Percentiles rank a stretch among this genome's conserved stretches.
Evolutionary conservation across 1,140 invertebrate species (phyloP).

Genomic region (Drosophila cardini): DNA sequence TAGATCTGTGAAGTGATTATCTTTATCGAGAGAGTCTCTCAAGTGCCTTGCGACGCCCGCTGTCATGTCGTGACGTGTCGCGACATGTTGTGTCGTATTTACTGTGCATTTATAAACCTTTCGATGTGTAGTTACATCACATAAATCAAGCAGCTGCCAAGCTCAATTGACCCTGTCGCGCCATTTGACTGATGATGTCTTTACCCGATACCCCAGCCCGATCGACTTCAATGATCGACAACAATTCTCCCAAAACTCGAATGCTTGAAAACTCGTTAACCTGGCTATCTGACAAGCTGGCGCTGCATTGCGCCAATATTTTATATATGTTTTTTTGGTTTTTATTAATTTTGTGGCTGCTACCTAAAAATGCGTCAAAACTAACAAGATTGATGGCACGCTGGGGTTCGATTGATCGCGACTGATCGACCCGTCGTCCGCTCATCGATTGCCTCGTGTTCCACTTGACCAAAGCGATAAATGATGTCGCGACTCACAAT

Average conservation of each 20-base stretch:
- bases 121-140: constrained; percentile 20
- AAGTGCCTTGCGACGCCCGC: constrained; percentile 35
- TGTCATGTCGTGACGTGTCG: constrained; percentile 10
- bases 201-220: constrained; percentile 18
- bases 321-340: too few relatives aligned
- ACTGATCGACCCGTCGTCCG: constrained; percentile 21
- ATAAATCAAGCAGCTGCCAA: constrained; percentile 59
- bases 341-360: constrained; percentile 39
- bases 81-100: constrained; percentile 21
- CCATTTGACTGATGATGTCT: constrained; percentile 74
- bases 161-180: constrained; percentile 71
- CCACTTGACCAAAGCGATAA: constrained; percentile 24
- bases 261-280: constrained; percentile 1
- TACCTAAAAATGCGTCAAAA: constrained; percentile 63
- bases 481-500: not conserved
- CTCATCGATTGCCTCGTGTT: constrained; percentile 21
- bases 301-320: constrained; percentile 33
- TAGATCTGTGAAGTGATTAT: constrained; percentile 25
- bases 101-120: constrained; percentile 55
- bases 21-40: constrained; percentile 40
- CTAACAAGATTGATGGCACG: constrained; percentile 65
- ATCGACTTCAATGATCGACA: constrained; percentile 42
- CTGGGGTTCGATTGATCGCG: constrained; percentile 25
- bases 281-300: constrained; percentile 1
- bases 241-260: constrained; percentile 6